Evolutionary conservation across 2,888 invertebrate genomes (phyloP).

Genomic region (Brenthis daphne): DNA sequence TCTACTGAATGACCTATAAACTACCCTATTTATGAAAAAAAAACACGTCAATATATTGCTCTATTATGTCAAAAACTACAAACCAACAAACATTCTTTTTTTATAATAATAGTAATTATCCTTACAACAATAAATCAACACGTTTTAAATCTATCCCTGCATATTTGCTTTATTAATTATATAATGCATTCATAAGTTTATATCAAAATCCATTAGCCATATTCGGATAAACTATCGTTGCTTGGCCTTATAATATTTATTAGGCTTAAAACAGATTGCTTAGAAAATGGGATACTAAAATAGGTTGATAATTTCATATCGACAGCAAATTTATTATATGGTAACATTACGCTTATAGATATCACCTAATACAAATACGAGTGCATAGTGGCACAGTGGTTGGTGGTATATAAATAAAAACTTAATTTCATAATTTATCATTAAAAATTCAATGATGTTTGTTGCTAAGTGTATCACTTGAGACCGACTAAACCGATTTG

Average conservation of each 20-base stretch:
- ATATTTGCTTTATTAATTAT: slow-evolving; percentile 17
- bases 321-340: background rate
- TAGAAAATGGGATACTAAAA: slow-evolving; percentile 14
- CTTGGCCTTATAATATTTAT: slow-evolving; percentile 30
- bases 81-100: no score
- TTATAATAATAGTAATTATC: no score
- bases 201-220: slow-evolving; percentile 36
- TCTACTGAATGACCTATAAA: no score
- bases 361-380: background rate
- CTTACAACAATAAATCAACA: slow-evolving; percentile 8
- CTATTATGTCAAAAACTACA: no score
- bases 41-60: no score
- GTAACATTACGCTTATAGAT: background rate
- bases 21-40: no score
- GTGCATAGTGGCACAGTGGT: no score
- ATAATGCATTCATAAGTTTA: slow-evolving; percentile 28
- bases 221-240: slow-evolving; percentile 29
- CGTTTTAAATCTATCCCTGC: slow-evolving; percentile 7
- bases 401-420: no score
- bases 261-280: slow-evolving; percentile 14
- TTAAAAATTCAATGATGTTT: background rate
- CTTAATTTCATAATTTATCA: no score
- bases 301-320: background rate
- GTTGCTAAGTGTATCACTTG: background rate
- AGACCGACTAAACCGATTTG: no score